Evolutionary conservation across 2,113 vertebrate genomes (phyloP), one percentile per base, ranked within the genome.

Genomic region (Gallinago jamesoni): DNA sequence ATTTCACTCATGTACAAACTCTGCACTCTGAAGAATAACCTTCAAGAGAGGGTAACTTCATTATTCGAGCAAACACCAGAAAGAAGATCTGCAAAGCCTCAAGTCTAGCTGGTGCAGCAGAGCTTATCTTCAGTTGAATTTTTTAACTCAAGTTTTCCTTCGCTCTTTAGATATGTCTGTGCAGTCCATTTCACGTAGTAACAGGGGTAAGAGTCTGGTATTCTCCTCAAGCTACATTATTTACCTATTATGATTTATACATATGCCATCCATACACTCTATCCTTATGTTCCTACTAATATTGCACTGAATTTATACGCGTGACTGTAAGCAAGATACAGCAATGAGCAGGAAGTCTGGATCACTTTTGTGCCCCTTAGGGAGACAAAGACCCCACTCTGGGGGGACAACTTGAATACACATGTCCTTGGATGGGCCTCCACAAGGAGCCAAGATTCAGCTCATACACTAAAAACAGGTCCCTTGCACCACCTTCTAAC

Each of bases 1-100:
- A 14, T 96, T 95, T 95, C 88, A 53, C 67, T 91, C 78, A 74
- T 33, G 68, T 19, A 82, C 77, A 87, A 91, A 85, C 74, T 85
- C 75, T 24, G 25, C 77, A n/a, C 84, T 93, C 84, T 3, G 5
- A 89, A 94, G 50, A 93, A 93, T 74, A 95, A 87, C 63, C 67
- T 93, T 94, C 62, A 19, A 18, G 74, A 92, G 63, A 80, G 59
- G 45, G 48, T 33, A 75, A 91, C 76, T 94, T 94, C 57, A 72
- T 87, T 89, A 73, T 57, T 75, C 64, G 62, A 89, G 68, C 30
- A 90, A 91, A 86, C 63, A 59, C 14, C 45, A 73, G 53, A 23
- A 77, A 45, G 81, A 52, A 35, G 2, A 14, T 90, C 24, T 48
- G 52, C 22, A 93, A 81, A 94, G 37, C 33, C 33, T 62, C 35